phyloP scores from a whole-genome alignment of 1,140 invertebrate genomes.

The Trichoplusia ni region DNA sequence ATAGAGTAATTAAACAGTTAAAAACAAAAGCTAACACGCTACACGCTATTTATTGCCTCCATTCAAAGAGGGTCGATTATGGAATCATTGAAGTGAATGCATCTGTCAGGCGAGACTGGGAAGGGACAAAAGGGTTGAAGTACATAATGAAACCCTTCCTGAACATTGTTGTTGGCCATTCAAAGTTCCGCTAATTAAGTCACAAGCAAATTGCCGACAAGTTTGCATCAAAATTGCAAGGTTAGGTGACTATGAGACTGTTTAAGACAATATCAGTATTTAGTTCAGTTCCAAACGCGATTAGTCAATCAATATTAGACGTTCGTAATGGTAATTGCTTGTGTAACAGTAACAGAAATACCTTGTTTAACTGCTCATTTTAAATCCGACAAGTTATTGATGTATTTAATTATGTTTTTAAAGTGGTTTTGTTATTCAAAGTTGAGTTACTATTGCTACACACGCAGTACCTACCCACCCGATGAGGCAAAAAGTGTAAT shows the following conservation, averaged over 20 bases:
- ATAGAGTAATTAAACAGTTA: slow-evolving; percentile 33
- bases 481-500: background rate
- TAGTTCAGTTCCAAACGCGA: background rate
- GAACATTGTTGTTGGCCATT: slow-evolving; percentile 48
- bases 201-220: slow-evolving; percentile 33
- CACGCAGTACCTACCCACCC: too few relatives aligned
- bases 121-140: slow-evolving; percentile 44
- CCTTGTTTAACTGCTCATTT: background rate
- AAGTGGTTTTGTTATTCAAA: background rate
- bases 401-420: background rate
- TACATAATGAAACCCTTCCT: slow-evolving; percentile 58
- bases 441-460: background rate
- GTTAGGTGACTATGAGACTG: too few relatives aligned
- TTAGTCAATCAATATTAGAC: background rate
- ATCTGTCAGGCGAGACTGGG: slow-evolving; percentile 44
- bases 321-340: background rate
- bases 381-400: background rate
- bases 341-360: background rate
- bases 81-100: slow-evolving; percentile 58
- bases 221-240: slow-evolving; percentile 8
- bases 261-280: too few relatives aligned
- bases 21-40: slow-evolving; percentile 34
- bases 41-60: slow-evolving; percentile 19
- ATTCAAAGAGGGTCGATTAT: slow-evolving; percentile 44
- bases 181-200: slow-evolving; percentile 50